These are phyloP conservation scores for Cataglyphis albicans DNA, from an alignment of 2,888 invertebrate species.

Conservation along the genomic window DNA sequence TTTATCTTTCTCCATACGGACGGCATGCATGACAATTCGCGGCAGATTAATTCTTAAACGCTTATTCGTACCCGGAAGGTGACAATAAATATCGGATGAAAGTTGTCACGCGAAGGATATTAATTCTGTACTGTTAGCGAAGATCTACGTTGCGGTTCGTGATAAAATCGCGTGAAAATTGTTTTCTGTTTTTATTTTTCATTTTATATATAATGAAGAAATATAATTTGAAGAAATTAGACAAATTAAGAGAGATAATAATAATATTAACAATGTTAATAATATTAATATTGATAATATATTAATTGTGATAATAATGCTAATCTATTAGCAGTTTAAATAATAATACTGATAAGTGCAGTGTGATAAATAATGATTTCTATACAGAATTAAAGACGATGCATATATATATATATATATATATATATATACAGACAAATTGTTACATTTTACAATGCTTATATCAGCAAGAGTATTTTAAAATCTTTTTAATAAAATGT, in stretches of 20 bases:
- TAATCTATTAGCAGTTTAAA: background rate
- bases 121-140: conserved; percentile 14
- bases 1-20: conserved; percentile 2
- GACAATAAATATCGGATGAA: conserved; percentile 39
- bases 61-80: conserved; percentile 38
- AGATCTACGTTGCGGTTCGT: conserved; percentile 16
- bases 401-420: no score
- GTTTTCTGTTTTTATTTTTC: conserved; percentile 6
- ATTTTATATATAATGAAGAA: background rate
- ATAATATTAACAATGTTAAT: background rate
- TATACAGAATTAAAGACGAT: background rate
- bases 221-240: background rate
- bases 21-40: conserved; percentile 16
- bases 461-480: conserved; percentile 5
- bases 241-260: background rate
- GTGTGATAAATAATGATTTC: background rate
- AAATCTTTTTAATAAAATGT: background rate
- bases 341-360: background rate
- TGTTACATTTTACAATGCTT: background rate
- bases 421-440: background rate
- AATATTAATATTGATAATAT: background rate
- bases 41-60: conserved; percentile 44
- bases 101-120: conserved; percentile 35
- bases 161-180: conserved; percentile 21
- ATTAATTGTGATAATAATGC: background rate